phyloP scores from a whole-genome alignment of 35 echinoderm and acorn worm genomes.

The Acanthaster planci region DNA sequence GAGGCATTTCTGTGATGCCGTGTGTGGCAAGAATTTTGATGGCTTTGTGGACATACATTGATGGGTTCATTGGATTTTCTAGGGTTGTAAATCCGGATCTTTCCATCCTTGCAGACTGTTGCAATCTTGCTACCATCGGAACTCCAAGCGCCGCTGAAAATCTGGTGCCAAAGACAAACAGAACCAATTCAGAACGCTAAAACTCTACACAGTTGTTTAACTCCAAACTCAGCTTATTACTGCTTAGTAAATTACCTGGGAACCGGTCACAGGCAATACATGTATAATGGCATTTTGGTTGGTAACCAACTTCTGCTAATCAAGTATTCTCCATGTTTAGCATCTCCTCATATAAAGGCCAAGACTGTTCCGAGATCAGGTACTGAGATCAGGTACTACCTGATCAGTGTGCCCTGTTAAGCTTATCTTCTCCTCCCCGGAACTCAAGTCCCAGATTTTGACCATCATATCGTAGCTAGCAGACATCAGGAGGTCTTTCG shows the following conservation, averaged over 20 bases:
- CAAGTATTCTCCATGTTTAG: too few species aligned
- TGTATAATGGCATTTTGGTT: too few species aligned
- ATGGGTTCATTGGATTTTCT: constrained; percentile 68
- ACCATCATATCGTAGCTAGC: constrained; percentile 85
- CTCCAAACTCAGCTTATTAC: too few species aligned
- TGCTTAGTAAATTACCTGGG: too few species aligned
- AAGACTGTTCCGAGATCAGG: too few species aligned
- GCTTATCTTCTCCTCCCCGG: constrained; percentile 59
- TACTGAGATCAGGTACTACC: constrained; percentile 24
- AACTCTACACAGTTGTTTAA: too few species aligned
- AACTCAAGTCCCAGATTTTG: constrained; percentile 85
- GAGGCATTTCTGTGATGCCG: too few species aligned
- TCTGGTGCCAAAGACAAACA: constrained; percentile 52
- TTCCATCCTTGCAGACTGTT: constrained; percentile 83
- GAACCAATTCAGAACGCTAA: too few species aligned
- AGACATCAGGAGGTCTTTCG: constrained; percentile 75
- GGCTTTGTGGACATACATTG: constrained; percentile 36
- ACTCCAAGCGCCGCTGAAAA: constrained; percentile 87
- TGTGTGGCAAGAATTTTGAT: too few species aligned
- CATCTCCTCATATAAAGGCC: too few species aligned
- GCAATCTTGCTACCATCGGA: constrained; percentile 81
- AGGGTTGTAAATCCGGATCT: constrained; percentile 85
- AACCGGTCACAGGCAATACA: too few species aligned
- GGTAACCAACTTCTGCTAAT: too few species aligned
- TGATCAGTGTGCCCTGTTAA: constrained; percentile 92